Evolutionary conservation across 2,113 vertebrate species (phyloP).

Genomic region (Bubo blakistoni): DNA sequence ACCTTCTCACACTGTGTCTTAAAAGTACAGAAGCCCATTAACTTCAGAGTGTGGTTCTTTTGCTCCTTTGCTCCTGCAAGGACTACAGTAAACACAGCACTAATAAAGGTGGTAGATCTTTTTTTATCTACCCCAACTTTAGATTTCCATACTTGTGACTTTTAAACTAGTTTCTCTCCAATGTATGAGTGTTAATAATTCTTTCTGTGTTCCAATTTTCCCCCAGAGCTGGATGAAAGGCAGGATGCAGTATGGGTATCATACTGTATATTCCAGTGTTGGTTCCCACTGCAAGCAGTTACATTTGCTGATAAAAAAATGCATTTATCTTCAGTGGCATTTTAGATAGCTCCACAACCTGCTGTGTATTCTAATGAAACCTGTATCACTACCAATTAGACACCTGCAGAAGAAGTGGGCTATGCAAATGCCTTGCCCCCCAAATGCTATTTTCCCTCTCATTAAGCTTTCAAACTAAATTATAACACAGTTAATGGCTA

Average conservation of each 20-base stretch:
- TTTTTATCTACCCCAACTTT: not conserved
- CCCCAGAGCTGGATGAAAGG: not conserved
- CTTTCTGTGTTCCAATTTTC: not conserved
- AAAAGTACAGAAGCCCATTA: not conserved
- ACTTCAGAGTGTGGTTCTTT: not conserved
- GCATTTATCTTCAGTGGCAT: slow-evolving; percentile 18
- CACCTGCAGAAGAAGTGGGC: slow-evolving; percentile 50
- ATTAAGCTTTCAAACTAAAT: slow-evolving; percentile 57
- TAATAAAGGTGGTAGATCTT: not conserved
- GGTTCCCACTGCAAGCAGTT: not conserved
- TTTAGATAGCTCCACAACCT: slow-evolving; percentile 38
- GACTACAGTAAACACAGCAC: not conserved
- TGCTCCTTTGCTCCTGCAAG: not conserved
- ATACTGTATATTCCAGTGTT: not conserved
- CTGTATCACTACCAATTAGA: slow-evolving; percentile 50
- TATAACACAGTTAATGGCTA: slow-evolving; percentile 25
- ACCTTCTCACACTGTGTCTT: not conserved
- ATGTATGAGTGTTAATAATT: not conserved
- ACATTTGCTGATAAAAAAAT: slow-evolving; percentile 25
- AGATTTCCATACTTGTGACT: not conserved
- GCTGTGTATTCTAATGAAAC: slow-evolving; percentile 57
- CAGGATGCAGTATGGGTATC: not conserved
- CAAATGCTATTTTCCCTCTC: slow-evolving; percentile 46
- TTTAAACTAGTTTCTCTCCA: not conserved
- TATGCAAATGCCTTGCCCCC: slow-evolving; percentile 34